Conservation (phyloP, 2,113 vertebrate species). For the Meles meles region DNA sequence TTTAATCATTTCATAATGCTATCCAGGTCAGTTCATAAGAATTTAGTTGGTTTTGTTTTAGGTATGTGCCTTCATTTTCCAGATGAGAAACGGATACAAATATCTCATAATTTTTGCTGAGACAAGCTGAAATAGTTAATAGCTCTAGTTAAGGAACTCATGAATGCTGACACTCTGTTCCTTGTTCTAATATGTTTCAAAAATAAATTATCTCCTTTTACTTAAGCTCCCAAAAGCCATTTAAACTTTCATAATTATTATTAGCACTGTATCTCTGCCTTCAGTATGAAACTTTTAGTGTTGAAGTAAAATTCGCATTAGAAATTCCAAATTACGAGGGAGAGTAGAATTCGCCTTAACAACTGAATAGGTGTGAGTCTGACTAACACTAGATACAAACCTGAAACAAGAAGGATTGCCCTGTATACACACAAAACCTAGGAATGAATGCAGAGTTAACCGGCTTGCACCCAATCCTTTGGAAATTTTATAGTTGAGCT, state of each 20-base stretch:
- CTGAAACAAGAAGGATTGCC: not conserved
- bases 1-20: constrained; percentile 16
- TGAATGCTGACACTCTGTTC: constrained; percentile 24
- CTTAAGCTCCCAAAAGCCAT: constrained; percentile 49
- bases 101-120: constrained; percentile 12
- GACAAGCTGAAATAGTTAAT: constrained; percentile 37
- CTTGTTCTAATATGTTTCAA: constrained; percentile 43
- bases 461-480: not conserved
- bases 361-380: constrained; percentile 44
- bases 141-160: not conserved
- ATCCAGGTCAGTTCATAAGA: not conserved
- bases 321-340: constrained; percentile 51
- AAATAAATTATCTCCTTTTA: constrained; percentile 60
- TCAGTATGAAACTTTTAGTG: constrained; percentile 48
- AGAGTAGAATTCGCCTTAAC: constrained; percentile 45
- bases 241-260: constrained; percentile 65
- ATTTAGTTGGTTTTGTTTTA: constrained; percentile 3
- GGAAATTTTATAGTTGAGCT: not conserved
- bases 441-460: not conserved
- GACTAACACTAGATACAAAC: constrained; percentile 24
- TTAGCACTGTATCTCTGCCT: constrained; percentile 41
- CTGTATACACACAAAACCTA: not conserved
- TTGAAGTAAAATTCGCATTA: constrained; percentile 59
- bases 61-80: not conserved
- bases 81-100: not conserved